phyloP scores from a whole-genome alignment of 2,888 invertebrate species.

The Heliconius ethilla region DNA sequence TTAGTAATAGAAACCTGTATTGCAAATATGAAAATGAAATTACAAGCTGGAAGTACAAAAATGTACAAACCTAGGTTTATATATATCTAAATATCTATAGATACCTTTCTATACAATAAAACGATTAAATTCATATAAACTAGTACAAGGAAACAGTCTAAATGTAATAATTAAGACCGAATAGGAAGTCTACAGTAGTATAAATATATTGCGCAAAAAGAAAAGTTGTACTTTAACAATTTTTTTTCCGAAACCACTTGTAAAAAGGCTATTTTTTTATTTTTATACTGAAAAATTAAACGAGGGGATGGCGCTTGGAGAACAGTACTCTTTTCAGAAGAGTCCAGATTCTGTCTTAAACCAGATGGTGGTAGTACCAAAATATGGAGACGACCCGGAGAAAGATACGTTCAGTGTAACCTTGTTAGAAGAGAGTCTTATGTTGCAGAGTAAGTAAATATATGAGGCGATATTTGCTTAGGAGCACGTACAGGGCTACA shows the following conservation, averaged over 20 bases:
- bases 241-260: neutral
- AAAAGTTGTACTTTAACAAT: constrained; percentile 11
- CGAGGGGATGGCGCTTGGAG: too few species aligned
- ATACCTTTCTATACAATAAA: neutral
- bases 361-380: too few species aligned
- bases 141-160: constrained; percentile 13
- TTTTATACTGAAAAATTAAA: neutral
- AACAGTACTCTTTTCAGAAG: too few species aligned
- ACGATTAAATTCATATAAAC: neutral
- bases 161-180: constrained; percentile 14
- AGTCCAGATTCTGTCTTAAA: too few species aligned
- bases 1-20: too few species aligned
- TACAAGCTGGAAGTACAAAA: neutral
- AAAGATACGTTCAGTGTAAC: too few species aligned
- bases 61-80: neutral
- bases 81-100: neutral
- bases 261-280: neutral
- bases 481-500: too few species aligned
- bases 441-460: too few species aligned
- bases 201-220: constrained; percentile 17
- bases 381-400: too few species aligned
- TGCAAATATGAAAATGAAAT: too few species aligned
- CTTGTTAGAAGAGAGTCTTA: too few species aligned
- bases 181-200: constrained; percentile 10
- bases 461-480: too few species aligned